A percentile compares a stretch with the other conserved stretches of the same genome.
phyloP scores from a whole-genome alignment of 2,888 invertebrate species.

The Hydroisotoma schaefferi region DNA sequence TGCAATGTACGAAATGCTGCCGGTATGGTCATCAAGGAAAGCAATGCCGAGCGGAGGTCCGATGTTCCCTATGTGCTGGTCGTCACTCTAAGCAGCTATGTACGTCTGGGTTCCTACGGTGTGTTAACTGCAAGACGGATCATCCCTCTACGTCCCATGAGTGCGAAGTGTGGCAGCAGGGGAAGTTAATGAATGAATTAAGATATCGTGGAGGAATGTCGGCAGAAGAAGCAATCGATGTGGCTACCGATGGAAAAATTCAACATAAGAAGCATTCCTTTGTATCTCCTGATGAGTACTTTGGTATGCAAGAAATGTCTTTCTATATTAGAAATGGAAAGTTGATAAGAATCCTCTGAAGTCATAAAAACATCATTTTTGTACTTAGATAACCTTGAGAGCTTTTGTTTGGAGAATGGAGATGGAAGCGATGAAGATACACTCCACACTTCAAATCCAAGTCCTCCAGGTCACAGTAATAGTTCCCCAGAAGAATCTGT shows the following conservation, averaged over 20 bases:
- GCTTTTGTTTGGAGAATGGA: conserved; percentile 21
- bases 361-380: not conserved
- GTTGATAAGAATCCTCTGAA: not conserved
- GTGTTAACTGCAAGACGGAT: conserved; percentile 34
- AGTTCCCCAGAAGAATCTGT: conserved; percentile 12
- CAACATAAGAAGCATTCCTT: conserved; percentile 34
- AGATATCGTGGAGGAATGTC: conserved; percentile 34
- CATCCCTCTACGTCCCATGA: conserved; percentile 37
- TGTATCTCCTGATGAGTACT: conserved; percentile 26
- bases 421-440: conserved; percentile 5
- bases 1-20: conserved; percentile 39
- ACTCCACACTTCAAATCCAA: not conserved
- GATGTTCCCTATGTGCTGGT: conserved; percentile 31
- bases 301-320: conserved; percentile 23
- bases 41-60: conserved; percentile 32
- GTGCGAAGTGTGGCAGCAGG: conserved; percentile 39
- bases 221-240: conserved; percentile 35
- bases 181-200: conserved; percentile 40
- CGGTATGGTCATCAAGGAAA: conserved; percentile 41
- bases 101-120: conserved; percentile 21
- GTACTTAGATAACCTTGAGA: conserved; percentile 32
- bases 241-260: conserved; percentile 34
- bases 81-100: conserved; percentile 30
- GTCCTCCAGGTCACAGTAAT: too few relatives aligned
- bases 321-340: not conserved